Conservation (phyloP, 2,113 vertebrate species). For the Alectura lathami region DNA sequence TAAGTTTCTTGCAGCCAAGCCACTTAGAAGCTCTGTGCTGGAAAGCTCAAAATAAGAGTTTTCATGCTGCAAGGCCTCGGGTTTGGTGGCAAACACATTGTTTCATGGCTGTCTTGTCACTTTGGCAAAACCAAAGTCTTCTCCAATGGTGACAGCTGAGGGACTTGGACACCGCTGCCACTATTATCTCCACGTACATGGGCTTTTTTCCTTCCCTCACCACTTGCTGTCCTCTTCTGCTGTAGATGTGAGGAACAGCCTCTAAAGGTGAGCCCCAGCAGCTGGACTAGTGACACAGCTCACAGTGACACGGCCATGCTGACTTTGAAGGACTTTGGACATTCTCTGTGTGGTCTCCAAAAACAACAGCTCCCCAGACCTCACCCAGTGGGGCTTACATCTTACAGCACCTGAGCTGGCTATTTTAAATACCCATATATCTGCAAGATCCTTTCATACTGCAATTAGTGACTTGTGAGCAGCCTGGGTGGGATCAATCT, state of each 20-base stretch:
- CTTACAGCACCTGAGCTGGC: neutral
- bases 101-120: neutral
- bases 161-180: neutral
- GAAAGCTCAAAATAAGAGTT: neutral
- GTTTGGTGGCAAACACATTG: neutral
- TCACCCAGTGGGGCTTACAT: neutral
- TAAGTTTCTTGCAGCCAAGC: neutral
- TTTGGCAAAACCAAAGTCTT: neutral
- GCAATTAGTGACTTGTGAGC: neutral
- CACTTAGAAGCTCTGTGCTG: neutral
- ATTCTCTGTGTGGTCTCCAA: neutral
- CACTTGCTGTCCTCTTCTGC: neutral
- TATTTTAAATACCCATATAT: accelerated
- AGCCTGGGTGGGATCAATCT: constrained; percentile 29
- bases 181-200: accelerated
- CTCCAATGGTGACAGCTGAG: neutral
- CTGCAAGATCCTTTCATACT: neutral
- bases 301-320: accelerated
- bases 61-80: neutral
- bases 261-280: neutral
- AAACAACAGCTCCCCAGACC: neutral
- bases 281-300: accelerated
- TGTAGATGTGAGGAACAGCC: accelerated
- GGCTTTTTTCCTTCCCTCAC: neutral
- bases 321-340: neutral